phyloP scores from a whole-genome alignment of 2,888 invertebrate genomes.

The Eristalis tenax region DNA sequence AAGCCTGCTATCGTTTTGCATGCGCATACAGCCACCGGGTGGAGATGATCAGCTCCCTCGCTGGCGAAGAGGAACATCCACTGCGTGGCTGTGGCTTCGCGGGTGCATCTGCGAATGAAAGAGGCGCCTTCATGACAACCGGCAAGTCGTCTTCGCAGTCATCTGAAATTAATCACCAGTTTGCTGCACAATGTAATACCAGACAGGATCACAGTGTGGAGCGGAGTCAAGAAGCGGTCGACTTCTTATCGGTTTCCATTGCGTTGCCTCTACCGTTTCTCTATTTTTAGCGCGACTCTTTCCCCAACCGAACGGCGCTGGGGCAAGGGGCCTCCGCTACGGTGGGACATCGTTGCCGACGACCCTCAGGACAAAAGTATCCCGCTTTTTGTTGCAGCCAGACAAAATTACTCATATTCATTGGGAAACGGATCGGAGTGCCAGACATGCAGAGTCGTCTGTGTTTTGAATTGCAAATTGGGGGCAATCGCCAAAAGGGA shows the following conservation, averaged over 20 bases:
- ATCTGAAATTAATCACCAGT: conserved; percentile 61
- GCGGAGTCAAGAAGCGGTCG: conserved; percentile 9
- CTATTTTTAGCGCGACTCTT: conserved; percentile 31
- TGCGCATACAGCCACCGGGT: conserved; percentile 49
- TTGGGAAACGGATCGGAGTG: conserved; percentile 1
- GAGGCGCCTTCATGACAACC: conserved; percentile 70
- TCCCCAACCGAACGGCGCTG: background rate
- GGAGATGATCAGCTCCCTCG: conserved; percentile 47
- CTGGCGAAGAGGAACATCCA: conserved; percentile 22
- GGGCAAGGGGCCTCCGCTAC: background rate
- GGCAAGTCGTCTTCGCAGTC: conserved; percentile 64
- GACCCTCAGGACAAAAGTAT: conserved; percentile 27
- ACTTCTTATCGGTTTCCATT: conserved; percentile 44
- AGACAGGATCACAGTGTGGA: conserved; percentile 39
- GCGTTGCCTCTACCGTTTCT: background rate
- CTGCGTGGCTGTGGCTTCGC: conserved; percentile 21
- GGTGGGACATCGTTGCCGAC: background rate
- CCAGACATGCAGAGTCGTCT: conserved; percentile 22
- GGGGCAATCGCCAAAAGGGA: conserved; percentile 61
- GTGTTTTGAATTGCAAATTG: conserved; percentile 67
- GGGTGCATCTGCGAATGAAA: conserved; percentile 39
- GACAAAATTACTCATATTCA: conserved; percentile 62
- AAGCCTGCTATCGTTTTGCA: conserved; percentile 59
- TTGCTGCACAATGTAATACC: conserved; percentile 36
- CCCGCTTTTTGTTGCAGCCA: conserved; percentile 47